Evolutionary conservation across 53 echinoderm and acorn worm genomes (phyloP).

Genomic region (Arbacia lixula): DNA sequence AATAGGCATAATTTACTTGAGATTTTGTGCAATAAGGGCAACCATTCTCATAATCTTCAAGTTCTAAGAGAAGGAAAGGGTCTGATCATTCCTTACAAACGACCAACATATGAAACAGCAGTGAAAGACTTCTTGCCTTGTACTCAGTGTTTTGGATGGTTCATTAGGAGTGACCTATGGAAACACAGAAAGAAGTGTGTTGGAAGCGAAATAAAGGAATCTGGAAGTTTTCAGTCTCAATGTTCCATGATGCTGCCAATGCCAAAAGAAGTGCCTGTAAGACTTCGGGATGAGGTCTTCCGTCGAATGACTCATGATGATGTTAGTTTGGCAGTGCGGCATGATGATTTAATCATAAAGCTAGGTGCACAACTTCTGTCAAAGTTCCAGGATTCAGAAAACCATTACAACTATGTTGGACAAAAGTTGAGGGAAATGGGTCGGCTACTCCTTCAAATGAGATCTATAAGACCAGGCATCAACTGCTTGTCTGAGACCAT

Average conservation of each 20-base stretch:
- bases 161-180: constrained; percentile 48
- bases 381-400: constrained; percentile 41
- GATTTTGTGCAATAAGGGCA: constrained; percentile 61
- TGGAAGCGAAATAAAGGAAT: neutral
- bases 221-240: constrained; percentile 47
- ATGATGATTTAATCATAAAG: constrained; percentile 70
- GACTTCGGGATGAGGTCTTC: constrained; percentile 45
- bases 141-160: constrained; percentile 49
- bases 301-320: constrained; percentile 54
- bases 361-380: constrained; percentile 50
- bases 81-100: constrained; percentile 51
- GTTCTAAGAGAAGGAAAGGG: constrained; percentile 59
- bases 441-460: constrained; percentile 23
- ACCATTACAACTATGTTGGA: constrained; percentile 56
- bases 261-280: constrained; percentile 22
- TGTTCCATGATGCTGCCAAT: constrained; percentile 53
- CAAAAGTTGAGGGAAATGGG: constrained; percentile 68
- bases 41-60: constrained; percentile 62
- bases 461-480: constrained; percentile 28
- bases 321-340: constrained; percentile 53
- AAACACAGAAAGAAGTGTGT: constrained; percentile 56
- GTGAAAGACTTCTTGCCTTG: constrained; percentile 49
- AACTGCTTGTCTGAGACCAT: constrained; percentile 50
- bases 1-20: constrained; percentile 49
- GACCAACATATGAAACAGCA: constrained; percentile 27